Base-by-base conservation (phyloP, 2,888 invertebrate genomes). In the Auanema sp. region DNA sequence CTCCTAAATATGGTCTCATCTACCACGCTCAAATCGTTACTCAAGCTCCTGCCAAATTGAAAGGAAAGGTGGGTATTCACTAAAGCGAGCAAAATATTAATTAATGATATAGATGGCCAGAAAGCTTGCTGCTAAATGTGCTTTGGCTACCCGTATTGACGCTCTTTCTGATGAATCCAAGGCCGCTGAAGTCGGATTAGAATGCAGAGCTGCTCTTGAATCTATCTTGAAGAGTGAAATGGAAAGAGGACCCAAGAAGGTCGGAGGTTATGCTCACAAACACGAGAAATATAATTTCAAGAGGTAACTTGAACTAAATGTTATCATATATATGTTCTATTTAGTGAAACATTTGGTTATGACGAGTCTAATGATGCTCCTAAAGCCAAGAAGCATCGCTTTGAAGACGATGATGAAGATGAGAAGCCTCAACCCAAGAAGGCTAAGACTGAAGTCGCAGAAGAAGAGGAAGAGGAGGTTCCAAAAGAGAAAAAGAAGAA, bases 1-100 rank as follows among this genome's bases (percentile, higher is more conserved):
- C 98, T 0, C 98, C 98, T 0, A 98, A 98, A 83, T 99, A 98
- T 84, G 98, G 98, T 87, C 87, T 99, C 49, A 93, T 99, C 71
- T 99, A 96, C 84, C 97, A 99, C 84, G 91, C 97, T 0, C 91
- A 92, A 80, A 85, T 98, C 18, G 91, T 98, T 8, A 93, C 94
- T 0, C 92, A 93, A 84, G 89, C 91, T 1, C 91, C 91, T 82
- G 89, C 90, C 0, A 92, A 91, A 84, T 90, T 93, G 77, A 98
- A 98, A 85, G 97, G 97, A 65, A 89, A 88, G 84, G 86, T 87
- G 63, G 10, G n/a, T 11, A n/a, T 44, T 6, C 23, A 58, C 21
- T 14, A 14, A 42, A 43, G 12, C 4, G 8, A 50, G 0, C 4
- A 1, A 42, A 18, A 1, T 23, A 12, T 16, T 12, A 55, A 14